A percentile compares a stretch with the other conserved stretches of the same genome.
These are phyloP conservation scores for Emberiza fucata DNA, from an alignment of 2,113 vertebrate species.

Conservation along the genomic window DNA sequence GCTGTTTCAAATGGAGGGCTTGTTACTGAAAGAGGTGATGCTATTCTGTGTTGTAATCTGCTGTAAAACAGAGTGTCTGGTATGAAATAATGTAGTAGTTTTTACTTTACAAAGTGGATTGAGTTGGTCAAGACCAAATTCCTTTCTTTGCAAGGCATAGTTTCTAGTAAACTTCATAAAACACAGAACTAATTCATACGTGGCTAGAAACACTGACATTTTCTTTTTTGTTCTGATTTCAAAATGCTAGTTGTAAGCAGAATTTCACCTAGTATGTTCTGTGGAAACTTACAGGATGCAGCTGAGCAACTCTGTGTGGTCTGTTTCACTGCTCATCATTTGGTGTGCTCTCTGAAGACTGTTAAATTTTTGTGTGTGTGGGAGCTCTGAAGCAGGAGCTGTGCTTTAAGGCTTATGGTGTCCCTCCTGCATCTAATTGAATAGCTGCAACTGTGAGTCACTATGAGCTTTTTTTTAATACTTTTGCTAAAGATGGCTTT, in stretches of 20 bases:
- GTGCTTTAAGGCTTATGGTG: background rate
- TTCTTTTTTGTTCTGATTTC: background rate
- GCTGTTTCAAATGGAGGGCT: background rate
- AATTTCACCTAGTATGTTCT: background rate
- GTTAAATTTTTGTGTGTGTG: background rate
- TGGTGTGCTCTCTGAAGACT: background rate
- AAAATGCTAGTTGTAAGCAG: background rate
- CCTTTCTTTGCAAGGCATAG: background rate
- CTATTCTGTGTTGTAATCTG: background rate
- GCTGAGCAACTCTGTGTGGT: rapidly evolving
- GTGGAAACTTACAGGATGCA: background rate
- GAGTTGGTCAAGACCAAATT: background rate
- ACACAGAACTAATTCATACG: background rate
- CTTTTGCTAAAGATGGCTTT: background rate
- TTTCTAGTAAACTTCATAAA: background rate
- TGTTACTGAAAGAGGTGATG: background rate
- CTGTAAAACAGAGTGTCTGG: background rate
- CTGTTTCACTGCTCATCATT: background rate
- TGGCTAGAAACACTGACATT: background rate
- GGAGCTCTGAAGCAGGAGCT: background rate
- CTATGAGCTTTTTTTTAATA: background rate
- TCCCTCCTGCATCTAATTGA: background rate
- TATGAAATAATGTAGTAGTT: background rate
- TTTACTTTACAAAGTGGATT: background rate
- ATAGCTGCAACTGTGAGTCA: background rate